These are phyloP conservation scores for Bombus superbus DNA, from an alignment of 1,140 invertebrate genomes.

Conservation along the genomic window DNA sequence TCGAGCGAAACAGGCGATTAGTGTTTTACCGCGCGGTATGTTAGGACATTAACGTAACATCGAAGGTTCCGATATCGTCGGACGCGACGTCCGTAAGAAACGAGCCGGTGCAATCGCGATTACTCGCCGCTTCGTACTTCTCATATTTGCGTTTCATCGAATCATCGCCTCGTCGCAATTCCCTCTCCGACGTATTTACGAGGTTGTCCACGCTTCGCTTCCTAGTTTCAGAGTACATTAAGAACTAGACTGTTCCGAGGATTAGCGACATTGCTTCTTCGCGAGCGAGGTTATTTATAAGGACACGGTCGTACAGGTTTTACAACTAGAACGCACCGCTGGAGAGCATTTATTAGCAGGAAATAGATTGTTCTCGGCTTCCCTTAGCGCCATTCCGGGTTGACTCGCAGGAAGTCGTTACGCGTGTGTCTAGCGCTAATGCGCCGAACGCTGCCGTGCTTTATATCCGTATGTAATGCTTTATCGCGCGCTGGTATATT, in stretches of 20 bases:
- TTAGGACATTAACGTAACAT: too few species aligned
- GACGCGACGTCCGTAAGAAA: too few species aligned
- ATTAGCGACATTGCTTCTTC: neutral
- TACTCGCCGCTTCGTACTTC: neutral
- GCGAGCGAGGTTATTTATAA: neutral
- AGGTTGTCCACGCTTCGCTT: neutral
- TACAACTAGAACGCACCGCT: conserved; percentile 11
- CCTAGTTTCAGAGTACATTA: neutral
- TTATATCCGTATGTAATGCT: neutral
- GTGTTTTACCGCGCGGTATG: too few species aligned
- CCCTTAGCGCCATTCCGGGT: conserved; percentile 11
- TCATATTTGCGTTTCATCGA: neutral
- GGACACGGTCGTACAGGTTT: neutral
- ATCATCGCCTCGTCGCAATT: neutral
- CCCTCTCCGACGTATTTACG: neutral
- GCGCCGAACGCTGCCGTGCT: neutral
- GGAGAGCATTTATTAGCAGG: conserved; percentile 31
- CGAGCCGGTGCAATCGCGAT: too few species aligned
- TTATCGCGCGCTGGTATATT: neutral
- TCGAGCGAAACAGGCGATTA: too few species aligned
- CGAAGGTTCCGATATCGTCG: too few species aligned
- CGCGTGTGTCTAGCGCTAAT: conserved; percentile 11
- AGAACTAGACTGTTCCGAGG: neutral
- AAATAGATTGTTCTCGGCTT: conserved; percentile 24
- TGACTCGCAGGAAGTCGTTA: conserved; percentile 27